These are phyloP conservation scores for Drosophila miranda DNA, from an alignment of 1,140 invertebrate species.

Conservation along the genomic window DNA sequence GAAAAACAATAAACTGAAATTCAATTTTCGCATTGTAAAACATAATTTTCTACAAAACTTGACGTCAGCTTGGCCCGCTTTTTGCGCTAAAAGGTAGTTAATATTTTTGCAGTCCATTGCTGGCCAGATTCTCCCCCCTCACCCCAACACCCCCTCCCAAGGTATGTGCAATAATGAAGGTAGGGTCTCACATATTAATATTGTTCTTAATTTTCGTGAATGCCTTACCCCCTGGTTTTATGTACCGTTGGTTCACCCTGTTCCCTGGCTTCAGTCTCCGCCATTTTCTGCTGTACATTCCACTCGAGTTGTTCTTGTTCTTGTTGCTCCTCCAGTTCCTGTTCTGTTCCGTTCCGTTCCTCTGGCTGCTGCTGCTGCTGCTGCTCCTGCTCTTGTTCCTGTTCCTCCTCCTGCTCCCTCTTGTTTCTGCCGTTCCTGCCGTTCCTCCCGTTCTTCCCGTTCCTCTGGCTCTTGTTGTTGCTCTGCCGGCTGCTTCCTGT, in stretches of 20 bases:
- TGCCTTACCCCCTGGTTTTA: no score
- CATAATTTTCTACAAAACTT: conserved; percentile 68
- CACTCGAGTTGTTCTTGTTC: conserved; percentile 29
- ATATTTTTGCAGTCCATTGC: conserved; percentile 56
- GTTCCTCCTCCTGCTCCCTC: neutral
- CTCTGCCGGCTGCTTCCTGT: conserved; percentile 56
- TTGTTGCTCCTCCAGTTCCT: conserved; percentile 1
- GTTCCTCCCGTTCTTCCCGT: conserved; percentile 4
- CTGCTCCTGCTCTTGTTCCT: no score
- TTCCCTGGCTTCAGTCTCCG: neutral
- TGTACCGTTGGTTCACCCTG: no score
- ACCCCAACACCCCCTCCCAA: no score
- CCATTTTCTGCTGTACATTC: conserved; percentile 22
- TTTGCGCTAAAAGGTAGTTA: conserved; percentile 58
- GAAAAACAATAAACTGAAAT: conserved; percentile 64
- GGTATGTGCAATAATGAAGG: no score
- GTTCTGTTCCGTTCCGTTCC: no score
- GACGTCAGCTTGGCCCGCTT: conserved; percentile 60
- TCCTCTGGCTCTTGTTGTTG: conserved; percentile 14
- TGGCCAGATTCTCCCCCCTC: neutral
- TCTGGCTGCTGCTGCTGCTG: no score
- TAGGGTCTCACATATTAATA: no score
- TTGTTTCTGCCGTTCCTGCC: conserved; percentile 9
- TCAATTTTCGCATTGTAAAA: conserved; percentile 73
- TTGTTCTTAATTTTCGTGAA: no score